phyloP scores from a whole-genome alignment of 2,888 invertebrate species.

The Ectobius pallidus region DNA sequence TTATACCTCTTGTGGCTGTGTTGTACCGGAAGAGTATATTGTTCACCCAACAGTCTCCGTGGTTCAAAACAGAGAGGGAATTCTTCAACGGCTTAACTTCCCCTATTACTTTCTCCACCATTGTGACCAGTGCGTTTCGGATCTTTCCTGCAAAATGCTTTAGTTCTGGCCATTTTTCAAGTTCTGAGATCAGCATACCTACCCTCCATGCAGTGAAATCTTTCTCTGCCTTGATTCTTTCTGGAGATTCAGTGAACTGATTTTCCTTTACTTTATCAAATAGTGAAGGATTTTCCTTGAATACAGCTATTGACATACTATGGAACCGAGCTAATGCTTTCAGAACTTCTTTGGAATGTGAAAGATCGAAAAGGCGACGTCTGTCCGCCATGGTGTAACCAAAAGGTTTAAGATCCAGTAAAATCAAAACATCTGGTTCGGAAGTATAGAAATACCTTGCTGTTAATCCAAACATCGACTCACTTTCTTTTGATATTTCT shows the following conservation, averaged over 20 bases:
- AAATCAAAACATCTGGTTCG: background rate
- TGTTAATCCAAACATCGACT: background rate
- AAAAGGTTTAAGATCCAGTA: conserved; percentile 12
- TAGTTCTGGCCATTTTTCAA: conserved; percentile 11
- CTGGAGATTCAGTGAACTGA: conserved; percentile 8
- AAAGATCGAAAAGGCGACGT: background rate
- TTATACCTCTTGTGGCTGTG: background rate
- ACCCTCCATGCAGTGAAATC: background rate
- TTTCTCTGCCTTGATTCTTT: background rate
- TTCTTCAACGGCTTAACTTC: background rate
- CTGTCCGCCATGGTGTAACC: conserved; percentile 28
- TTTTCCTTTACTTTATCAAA: background rate
- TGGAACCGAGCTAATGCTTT: conserved; percentile 21
- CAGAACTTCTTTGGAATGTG: conserved; percentile 8
- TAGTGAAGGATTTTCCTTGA: background rate
- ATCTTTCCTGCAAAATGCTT: background rate
- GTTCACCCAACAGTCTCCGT: conserved; percentile 29
- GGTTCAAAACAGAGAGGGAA: background rate
- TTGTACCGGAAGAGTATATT: conserved; percentile 29
- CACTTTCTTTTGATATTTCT: background rate
- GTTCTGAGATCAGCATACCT: background rate
- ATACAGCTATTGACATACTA: background rate
- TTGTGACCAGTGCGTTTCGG: background rate
- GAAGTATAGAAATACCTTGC: background rate
- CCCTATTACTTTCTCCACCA: conserved; percentile 3